Evolutionary conservation across 2,888 invertebrate species (phyloP), one percentile per base, ranked within the genome.

Genomic region (Steromphala cineraria): DNA sequence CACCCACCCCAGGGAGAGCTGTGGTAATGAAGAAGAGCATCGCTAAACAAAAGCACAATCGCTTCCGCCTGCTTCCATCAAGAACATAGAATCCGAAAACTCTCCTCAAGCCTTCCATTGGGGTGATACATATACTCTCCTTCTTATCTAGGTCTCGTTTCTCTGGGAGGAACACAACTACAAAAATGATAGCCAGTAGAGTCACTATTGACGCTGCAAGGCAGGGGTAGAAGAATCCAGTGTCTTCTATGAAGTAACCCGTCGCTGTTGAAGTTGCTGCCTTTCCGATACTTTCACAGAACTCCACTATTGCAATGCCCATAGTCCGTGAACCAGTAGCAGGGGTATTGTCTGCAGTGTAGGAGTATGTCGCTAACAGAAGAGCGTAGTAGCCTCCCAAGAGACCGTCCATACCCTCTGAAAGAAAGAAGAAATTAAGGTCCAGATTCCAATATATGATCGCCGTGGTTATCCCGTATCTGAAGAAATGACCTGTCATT

Each of bases 201-300:
- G 31, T 46, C 17, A 78, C 8, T 62, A 55, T 28, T 7, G 67
- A 62, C 40, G 56, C 46, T 21, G 78, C 40, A 15, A 67, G 24
- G 62, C 40, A 7, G 24, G 62, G 19, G 40, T 46, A 46, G n/a
- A 62, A 62, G 62, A 62, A 62, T 19, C 15, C 15, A 7, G 24
- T 78, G 55, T 13, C 62, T 28, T 62, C 28, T 24, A 86, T 84
- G 7, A 87, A 62, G 17, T 79, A 82, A 3, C 87, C 87, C 15
- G 81, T 79, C 3, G 56, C 28, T 17, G 84, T 67, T 28, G 81
- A 83, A 0, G 83, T 75, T 0, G 81, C 17, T 10, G 81, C 75
- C 1, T 78, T n/a, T 24, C 82, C 80, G 4, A 75, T 15, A 13
- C 81, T 82, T 28, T 83, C 10, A 19, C 74, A 78, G 13, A 80